phyloP scores from a whole-genome alignment of 2,797 vertebrate genomes.

The Philypnodon macrostomus region DNA sequence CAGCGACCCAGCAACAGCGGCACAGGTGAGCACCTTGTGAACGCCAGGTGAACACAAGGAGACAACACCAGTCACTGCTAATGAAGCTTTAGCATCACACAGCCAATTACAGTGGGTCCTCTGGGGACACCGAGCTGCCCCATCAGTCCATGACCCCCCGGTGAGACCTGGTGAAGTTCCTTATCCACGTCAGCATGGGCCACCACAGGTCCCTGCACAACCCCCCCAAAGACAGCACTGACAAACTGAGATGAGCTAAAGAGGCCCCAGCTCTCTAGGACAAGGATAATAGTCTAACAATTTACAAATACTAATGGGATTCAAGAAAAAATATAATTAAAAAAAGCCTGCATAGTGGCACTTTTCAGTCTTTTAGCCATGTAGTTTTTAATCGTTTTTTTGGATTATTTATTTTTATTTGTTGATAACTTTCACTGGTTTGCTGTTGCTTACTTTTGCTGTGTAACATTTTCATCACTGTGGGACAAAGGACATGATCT shows the following conservation, averaged over 20 bases:
- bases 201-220: conserved; percentile 13
- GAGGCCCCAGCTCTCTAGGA: neutral
- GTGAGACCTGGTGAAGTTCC: conserved; percentile 27
- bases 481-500: no score
- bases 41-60: conserved; percentile 45
- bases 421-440: no score
- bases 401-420: no score
- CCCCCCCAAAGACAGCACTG: conserved; percentile 5
- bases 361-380: no score
- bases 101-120: conserved; percentile 42
- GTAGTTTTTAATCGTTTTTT: no score
- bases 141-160: conserved; percentile 1
- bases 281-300: no score
- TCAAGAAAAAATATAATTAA: neutral
- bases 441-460: no score
- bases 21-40: conserved; percentile 60
- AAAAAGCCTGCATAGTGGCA: no score
- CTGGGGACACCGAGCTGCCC: conserved; percentile 18
- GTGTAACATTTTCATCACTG: no score
- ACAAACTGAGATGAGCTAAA: neutral
- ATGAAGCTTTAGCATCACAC: conserved; percentile 50
- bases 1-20: conserved; percentile 39
- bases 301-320: neutral
- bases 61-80: conserved; percentile 36
- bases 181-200: conserved; percentile 41